These are phyloP conservation scores for Regulus satrapa DNA, from an alignment of 2,113 vertebrate genomes.

Conservation along the genomic window DNA sequence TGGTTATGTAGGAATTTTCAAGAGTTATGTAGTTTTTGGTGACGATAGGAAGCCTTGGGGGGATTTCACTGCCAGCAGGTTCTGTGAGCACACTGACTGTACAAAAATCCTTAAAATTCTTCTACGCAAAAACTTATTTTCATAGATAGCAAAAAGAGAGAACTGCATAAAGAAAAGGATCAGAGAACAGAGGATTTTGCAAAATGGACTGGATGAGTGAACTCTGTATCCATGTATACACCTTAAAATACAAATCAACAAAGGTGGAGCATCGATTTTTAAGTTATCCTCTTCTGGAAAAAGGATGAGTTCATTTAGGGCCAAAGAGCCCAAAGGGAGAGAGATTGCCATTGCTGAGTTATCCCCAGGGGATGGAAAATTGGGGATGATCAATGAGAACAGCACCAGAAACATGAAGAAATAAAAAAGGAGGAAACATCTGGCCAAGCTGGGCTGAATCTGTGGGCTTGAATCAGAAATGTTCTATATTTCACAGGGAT, in stretches of 20 bases:
- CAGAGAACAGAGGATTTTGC: not conserved
- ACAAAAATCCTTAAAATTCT: not conserved
- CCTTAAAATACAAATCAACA: not conserved
- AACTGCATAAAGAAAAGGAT: not conserved
- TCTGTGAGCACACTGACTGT: not conserved
- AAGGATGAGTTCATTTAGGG: not conserved
- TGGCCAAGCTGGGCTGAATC: not conserved
- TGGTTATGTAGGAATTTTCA: accelerated
- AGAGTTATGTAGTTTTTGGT: not conserved
- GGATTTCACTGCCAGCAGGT: not conserved
- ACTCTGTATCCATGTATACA: not conserved
- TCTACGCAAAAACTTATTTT: not conserved
- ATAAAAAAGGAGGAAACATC: accelerated
- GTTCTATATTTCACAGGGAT: accelerated
- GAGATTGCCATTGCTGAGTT: not conserved
- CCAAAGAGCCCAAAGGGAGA: not conserved
- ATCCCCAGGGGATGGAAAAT: not conserved
- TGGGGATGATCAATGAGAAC: not conserved
- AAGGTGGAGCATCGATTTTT: not conserved
- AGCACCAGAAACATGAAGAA: not conserved
- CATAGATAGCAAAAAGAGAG: not conserved
- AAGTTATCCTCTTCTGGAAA: not conserved
- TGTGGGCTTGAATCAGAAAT: not conserved
- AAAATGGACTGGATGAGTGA: not conserved
- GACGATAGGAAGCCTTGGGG: not conserved